These are phyloP conservation scores for Phataginus tetradactyla DNA, from an alignment of 2,797 vertebrate species.

Conservation along the genomic window DNA sequence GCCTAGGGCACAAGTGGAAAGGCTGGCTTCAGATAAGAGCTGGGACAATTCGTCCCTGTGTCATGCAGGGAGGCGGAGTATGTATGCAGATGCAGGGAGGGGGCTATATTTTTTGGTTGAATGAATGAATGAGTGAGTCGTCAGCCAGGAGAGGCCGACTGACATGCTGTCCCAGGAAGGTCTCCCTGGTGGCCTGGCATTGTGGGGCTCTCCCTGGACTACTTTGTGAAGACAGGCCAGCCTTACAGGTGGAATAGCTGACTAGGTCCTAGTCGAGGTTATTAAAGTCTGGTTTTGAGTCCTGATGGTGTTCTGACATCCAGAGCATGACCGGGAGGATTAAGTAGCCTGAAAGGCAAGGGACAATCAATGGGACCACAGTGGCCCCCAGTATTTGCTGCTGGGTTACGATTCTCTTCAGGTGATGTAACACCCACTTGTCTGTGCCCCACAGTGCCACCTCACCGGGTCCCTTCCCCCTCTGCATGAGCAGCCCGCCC, in stretches of 20 bases:
- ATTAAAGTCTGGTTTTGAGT: not conserved
- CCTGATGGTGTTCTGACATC: not conserved
- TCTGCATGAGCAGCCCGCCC: not conserved
- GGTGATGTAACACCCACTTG: accelerated
- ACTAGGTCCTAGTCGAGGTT: not conserved
- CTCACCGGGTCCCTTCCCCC: not conserved
- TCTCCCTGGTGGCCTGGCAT: not conserved
- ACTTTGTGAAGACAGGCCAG: not conserved
- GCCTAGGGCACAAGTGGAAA: not conserved
- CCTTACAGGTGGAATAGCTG: not conserved
- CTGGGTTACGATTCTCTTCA: not conserved
- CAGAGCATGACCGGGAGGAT: not conserved
- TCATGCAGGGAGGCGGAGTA: not conserved
- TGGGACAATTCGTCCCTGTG: not conserved
- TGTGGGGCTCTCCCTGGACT: not conserved
- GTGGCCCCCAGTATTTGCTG: not conserved
- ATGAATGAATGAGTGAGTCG: not conserved
- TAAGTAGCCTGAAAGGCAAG: not conserved
- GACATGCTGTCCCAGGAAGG: not conserved
- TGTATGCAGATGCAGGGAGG: not conserved
- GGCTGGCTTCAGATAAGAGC: not conserved
- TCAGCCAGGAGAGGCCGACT: not conserved
- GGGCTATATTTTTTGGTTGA: not conserved
- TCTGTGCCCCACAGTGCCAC: not conserved
- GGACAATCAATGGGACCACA: not conserved